A percentile compares a stretch with the other conserved stretches of the same genome.
These are phyloP conservation scores for Zoroaster sp. DNA, from an alignment of 53 echinoderm and acorn worm genomes.

Conservation along the genomic window DNA sequence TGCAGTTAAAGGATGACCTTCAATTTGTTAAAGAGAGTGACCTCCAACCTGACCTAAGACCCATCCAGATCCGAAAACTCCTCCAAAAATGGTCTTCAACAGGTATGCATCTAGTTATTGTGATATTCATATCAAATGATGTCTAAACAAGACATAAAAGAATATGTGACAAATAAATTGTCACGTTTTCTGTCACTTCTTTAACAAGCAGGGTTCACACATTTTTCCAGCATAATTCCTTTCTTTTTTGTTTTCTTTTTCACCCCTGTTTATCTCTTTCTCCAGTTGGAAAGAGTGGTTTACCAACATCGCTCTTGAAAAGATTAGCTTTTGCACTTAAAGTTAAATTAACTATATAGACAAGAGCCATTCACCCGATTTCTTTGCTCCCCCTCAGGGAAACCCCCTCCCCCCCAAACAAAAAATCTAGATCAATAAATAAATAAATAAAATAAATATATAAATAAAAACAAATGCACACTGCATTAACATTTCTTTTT, in stretches of 20 bases:
- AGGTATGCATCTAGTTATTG: neutral
- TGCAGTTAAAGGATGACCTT: slow-evolving; percentile 27
- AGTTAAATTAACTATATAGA: too few species aligned
- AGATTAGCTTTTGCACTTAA: too few species aligned
- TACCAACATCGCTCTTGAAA: neutral
- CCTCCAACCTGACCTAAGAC: slow-evolving; percentile 19
- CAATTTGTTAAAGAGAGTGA: slow-evolving; percentile 40
- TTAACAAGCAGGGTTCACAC: neutral
- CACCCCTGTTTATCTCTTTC: neutral
- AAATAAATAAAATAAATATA: too few species aligned
- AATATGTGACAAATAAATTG: neutral
- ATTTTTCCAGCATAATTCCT: neutral
- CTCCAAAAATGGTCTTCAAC: neutral
- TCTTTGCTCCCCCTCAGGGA: too few species aligned
- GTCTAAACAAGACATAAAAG: neutral
- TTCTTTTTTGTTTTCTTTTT: neutral
- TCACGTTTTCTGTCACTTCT: neutral
- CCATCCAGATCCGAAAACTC: slow-evolving; percentile 20
- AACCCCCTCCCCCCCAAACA: too few species aligned
- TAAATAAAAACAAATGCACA: too few species aligned
- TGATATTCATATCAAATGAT: neutral
- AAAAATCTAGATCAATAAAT: too few species aligned
- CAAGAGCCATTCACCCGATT: too few species aligned
- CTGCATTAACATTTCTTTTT: neutral
- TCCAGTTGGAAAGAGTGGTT: neutral